A percentile compares a stretch with the other conserved stretches of the same genome.
Evolutionary conservation across 2,888 invertebrate species (phyloP).

Genomic region (Yponomeuta plumbellus): DNA sequence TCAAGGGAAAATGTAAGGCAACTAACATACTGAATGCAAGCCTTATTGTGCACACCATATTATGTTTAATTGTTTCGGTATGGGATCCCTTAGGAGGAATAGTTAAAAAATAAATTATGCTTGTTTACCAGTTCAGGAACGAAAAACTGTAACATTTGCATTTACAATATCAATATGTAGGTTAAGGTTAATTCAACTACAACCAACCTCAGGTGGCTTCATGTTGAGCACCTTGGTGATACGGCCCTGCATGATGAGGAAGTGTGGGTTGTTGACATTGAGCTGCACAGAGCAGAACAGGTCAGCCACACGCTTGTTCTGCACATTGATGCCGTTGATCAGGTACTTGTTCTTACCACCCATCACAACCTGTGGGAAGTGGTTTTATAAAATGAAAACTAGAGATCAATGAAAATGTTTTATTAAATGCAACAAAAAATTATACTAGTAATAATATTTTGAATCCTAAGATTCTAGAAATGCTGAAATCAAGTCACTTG

Average conservation of each 20-base stretch:
- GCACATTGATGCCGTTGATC: constrained; percentile 94
- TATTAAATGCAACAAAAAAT: no score
- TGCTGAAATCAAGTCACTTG: no score
- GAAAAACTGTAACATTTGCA: neutral
- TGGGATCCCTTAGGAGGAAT: no score
- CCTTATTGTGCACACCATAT: no score
- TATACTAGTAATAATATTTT: no score
- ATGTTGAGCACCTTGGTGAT: constrained; percentile 99
- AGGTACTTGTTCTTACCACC: constrained; percentile 94
- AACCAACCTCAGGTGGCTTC: constrained; percentile 93
- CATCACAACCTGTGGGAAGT: constrained; percentile 79
- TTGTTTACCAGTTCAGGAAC: no score
- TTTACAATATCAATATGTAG: neutral
- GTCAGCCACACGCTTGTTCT: constrained; percentile 93
- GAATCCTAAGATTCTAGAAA: no score
- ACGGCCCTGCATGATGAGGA: constrained; percentile 99
- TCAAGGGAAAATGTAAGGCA: no score
- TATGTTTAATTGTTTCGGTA: no score
- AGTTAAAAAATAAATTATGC: no score
- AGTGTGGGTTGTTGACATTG: constrained; percentile 99
- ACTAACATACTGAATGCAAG: no score
- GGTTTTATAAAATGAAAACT: neutral
- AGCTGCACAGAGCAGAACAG: constrained; percentile 97
- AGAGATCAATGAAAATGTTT: neutral
- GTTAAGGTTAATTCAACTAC: no score